These are phyloP conservation scores for Wiebesia pumilae DNA, from an alignment of 1,140 invertebrate genomes.

Conservation along the genomic window DNA sequence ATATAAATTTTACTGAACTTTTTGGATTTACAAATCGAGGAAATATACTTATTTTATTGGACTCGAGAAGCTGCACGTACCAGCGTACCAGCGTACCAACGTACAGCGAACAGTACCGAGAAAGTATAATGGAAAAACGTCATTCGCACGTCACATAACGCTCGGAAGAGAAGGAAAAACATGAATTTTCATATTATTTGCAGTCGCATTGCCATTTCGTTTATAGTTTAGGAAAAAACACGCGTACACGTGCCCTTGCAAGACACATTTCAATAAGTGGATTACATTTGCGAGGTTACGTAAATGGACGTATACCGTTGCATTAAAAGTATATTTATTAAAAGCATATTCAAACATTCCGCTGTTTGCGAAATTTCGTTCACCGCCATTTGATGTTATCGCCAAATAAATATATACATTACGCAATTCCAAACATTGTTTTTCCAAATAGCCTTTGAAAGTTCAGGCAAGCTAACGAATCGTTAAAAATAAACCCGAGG, in stretches of 20 bases:
- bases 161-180: constrained; percentile 16
- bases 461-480: background rate
- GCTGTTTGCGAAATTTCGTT: too few species aligned
- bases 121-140: constrained; percentile 48
- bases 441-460: too few species aligned
- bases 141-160: constrained; percentile 39
- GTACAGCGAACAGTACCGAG: background rate
- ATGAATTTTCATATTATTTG: constrained; percentile 28
- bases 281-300: background rate
- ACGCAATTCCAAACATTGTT: too few species aligned
- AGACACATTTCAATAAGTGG: constrained; percentile 6
- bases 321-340: background rate
- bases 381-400: background rate
- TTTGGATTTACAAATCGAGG: constrained; percentile 32
- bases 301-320: too few species aligned
- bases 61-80: constrained; percentile 42
- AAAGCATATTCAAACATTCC: background rate
- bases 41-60: constrained; percentile 31
- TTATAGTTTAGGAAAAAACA: constrained; percentile 12
- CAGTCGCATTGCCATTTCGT: constrained; percentile 22
- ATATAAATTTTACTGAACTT: constrained; percentile 22
- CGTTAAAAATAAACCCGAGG: background rate
- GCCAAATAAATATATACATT: background rate
- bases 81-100: too few species aligned
- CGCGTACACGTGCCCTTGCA: background rate